A percentile compares a stretch with the other conserved stretches of the same genome.
Evolutionary conservation across 2,113 vertebrate genomes (phyloP).

Genomic region (Clarias magur): DNA sequence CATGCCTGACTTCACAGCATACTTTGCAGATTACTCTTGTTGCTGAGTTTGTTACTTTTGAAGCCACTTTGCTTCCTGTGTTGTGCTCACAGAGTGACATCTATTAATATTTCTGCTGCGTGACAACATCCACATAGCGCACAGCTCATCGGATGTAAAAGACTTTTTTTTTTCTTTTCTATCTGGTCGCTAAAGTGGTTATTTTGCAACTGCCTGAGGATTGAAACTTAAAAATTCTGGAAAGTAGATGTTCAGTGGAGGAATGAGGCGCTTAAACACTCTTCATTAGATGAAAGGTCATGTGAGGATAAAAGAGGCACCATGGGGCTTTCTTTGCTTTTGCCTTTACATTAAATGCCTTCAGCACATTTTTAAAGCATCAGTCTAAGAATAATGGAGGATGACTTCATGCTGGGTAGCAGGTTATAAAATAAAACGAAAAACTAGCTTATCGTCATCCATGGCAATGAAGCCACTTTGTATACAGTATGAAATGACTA

Average conservation of each 20-base stretch:
- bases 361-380: neutral
- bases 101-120: conserved; percentile 29
- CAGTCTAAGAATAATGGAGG: neutral
- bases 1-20: conserved; percentile 55
- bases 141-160: neutral
- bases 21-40: conserved; percentile 55
- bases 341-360: conserved; percentile 9
- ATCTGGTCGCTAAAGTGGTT: neutral
- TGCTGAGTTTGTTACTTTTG: conserved; percentile 53
- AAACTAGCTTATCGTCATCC: neutral
- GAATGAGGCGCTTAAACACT: neutral
- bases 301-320: conserved; percentile 17
- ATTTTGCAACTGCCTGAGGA: neutral
- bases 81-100: conserved; percentile 10
- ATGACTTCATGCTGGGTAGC: neutral
- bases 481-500: neutral
- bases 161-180: neutral
- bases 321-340: neutral
- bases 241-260: neutral
- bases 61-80: conserved; percentile 49
- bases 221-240: neutral
- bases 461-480: neutral
- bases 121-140: conserved; percentile 13
- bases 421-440: neutral
- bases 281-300: conserved; percentile 30